Conservation (phyloP, 2,113 vertebrate species). For the Aleadryas rufinucha region DNA sequence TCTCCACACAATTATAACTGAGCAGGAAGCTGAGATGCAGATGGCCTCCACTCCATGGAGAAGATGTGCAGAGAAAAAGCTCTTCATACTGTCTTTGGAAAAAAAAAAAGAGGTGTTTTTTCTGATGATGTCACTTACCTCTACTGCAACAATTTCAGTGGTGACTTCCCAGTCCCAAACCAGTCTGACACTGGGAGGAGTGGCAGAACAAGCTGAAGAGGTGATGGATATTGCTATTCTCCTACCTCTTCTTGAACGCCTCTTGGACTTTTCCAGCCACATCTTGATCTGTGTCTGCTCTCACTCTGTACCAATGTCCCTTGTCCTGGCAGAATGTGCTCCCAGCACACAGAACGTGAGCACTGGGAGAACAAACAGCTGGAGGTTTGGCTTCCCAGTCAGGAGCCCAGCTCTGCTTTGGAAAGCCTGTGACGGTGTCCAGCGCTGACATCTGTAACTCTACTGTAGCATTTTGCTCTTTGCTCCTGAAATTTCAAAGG, state of each 20-base stretch:
- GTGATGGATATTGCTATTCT: not conserved
- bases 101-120: fast-evolving
- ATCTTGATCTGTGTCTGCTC: not conserved
- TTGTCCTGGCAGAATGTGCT: not conserved
- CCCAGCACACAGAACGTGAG: not conserved
- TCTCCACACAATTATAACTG: not conserved
- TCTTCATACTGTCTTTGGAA: not conserved
- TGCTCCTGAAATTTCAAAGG: not conserved
- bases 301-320: not conserved
- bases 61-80: not conserved
- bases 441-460: not conserved
- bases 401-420: not conserved
- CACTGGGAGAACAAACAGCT: not conserved
- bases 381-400: not conserved
- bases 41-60: not conserved
- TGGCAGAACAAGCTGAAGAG: not conserved
- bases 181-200: not conserved
- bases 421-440: not conserved
- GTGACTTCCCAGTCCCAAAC: not conserved
- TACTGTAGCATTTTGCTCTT: not conserved
- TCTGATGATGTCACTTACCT: not conserved
- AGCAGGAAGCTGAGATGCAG: not conserved
- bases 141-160: not conserved
- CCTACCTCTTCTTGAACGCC: not conserved
- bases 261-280: not conserved